A percentile compares a stretch with the other conserved stretches of the same genome.
Evolutionary conservation across 2,888 invertebrate species (phyloP).

Genomic region (Andrena camellia): DNA sequence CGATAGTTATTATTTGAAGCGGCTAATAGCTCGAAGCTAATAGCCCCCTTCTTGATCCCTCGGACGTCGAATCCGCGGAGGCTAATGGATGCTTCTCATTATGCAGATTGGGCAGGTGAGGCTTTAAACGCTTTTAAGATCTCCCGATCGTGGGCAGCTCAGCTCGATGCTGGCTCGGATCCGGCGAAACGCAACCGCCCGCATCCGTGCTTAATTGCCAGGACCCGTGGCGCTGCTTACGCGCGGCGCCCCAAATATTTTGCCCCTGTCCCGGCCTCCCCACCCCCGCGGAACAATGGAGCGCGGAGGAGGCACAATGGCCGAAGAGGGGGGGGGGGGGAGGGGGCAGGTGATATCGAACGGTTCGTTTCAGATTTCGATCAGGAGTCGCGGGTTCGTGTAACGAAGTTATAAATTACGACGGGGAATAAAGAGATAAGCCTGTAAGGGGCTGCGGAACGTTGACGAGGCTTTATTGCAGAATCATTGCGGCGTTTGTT

Average conservation of each 20-base stretch:
- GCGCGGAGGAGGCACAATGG: not conserved
- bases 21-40: slow-evolving; percentile 70
- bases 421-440: slow-evolving; percentile 49
- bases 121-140: slow-evolving; percentile 74
- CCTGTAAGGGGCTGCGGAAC: slow-evolving; percentile 10
- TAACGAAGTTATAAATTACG: slow-evolving; percentile 58
- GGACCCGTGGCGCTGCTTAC: slow-evolving; percentile 27
- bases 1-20: slow-evolving; percentile 69
- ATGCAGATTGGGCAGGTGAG: slow-evolving; percentile 75
- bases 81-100: slow-evolving; percentile 77
- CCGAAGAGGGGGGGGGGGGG: slow-evolving; percentile 21
- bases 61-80: slow-evolving; percentile 44
- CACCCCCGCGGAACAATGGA: slow-evolving; percentile 13
- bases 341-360: slow-evolving; percentile 45
- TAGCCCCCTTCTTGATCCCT: slow-evolving; percentile 44
- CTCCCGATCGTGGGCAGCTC: slow-evolving; percentile 58
- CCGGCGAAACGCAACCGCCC: slow-evolving; percentile 42
- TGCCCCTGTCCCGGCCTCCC: not conserved
- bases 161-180: slow-evolving; percentile 56
- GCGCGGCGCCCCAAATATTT: slow-evolving; percentile 39
- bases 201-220: slow-evolving; percentile 60
- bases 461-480: slow-evolving; percentile 54
- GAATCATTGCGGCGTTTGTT: slow-evolving; percentile 52
- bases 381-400: slow-evolving; percentile 41
- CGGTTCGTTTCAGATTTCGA: slow-evolving; percentile 56